phyloP scores from a whole-genome alignment of 2,888 invertebrate genomes.

The Philaethria dido region DNA sequence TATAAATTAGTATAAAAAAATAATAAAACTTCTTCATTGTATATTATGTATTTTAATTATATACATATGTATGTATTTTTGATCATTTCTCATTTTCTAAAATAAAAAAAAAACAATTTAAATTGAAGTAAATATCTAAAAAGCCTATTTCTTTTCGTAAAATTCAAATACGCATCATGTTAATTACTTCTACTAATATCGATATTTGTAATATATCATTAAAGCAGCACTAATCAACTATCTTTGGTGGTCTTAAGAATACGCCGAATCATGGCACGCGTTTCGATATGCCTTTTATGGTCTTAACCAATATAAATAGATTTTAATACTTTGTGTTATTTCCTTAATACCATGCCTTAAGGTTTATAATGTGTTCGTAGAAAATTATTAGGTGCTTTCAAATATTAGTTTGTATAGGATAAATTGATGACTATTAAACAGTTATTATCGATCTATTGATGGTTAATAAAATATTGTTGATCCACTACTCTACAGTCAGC shows the following conservation, averaged over 20 bases:
- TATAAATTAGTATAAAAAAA: too few species aligned
- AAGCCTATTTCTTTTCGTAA: too few species aligned
- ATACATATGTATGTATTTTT: too few species aligned
- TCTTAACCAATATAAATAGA: slow-evolving; percentile 47
- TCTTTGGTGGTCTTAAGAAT: slow-evolving; percentile 80
- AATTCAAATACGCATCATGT: neutral
- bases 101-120: too few species aligned
- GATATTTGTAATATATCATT: slow-evolving; percentile 32
- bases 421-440: slow-evolving; percentile 78
- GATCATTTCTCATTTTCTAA: too few species aligned
- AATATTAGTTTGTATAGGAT: slow-evolving; percentile 53
- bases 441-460: slow-evolving; percentile 76
- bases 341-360: slow-evolving; percentile 37
- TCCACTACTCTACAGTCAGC: slow-evolving; percentile 38
- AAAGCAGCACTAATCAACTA: slow-evolving; percentile 53
- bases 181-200: slow-evolving; percentile 34
- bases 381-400: slow-evolving; percentile 2
- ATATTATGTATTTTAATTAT: too few species aligned
- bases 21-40: too few species aligned
- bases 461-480: slow-evolving; percentile 80
- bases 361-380: slow-evolving; percentile 41
- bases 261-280: slow-evolving; percentile 82
- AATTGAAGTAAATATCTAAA: too few species aligned
- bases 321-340: slow-evolving; percentile 25
- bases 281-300: slow-evolving; percentile 78